These are phyloP conservation scores for Rhynchotus rufescens DNA, from an alignment of 2,797 vertebrate species.

Conservation along the genomic window DNA sequence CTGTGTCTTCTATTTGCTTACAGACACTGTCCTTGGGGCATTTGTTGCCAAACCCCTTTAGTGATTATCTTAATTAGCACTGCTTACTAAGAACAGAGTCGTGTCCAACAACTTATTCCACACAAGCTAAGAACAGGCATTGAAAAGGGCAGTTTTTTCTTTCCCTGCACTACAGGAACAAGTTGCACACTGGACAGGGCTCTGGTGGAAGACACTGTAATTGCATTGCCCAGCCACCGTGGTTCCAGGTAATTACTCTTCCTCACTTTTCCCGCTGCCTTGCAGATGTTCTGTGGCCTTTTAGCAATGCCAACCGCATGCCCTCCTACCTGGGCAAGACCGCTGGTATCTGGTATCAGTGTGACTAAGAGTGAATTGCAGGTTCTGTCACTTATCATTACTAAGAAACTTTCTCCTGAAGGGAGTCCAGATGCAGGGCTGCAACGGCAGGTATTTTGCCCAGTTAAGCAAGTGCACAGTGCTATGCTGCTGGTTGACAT, in stretches of 20 bases:
- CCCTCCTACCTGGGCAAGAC: not conserved
- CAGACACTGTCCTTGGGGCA: not conserved
- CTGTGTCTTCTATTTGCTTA: not conserved
- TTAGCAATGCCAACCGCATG: not conserved
- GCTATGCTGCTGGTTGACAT: not conserved
- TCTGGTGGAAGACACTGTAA: rapidly evolving
- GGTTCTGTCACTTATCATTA: not conserved
- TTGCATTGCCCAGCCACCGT: not conserved
- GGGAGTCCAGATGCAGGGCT: not conserved
- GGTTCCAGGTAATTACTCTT: not conserved
- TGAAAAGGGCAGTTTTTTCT: not conserved
- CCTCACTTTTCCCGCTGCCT: not conserved
- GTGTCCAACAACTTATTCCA: not conserved
- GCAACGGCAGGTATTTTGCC: not conserved
- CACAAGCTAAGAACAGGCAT: rapidly evolving
- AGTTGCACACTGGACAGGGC: rapidly evolving
- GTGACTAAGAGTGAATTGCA: not conserved
- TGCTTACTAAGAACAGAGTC: not conserved
- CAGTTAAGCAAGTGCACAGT: not conserved
- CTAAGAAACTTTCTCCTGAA: constrained; percentile 19
- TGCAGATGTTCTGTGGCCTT: not conserved
- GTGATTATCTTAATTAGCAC: not conserved
- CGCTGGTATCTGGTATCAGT: not conserved
- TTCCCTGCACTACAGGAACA: not conserved
- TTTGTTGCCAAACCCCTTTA: not conserved